These are phyloP conservation scores for Odocoileus hemionus DNA, from an alignment of 2,113 vertebrate species.

Conservation along the genomic window DNA sequence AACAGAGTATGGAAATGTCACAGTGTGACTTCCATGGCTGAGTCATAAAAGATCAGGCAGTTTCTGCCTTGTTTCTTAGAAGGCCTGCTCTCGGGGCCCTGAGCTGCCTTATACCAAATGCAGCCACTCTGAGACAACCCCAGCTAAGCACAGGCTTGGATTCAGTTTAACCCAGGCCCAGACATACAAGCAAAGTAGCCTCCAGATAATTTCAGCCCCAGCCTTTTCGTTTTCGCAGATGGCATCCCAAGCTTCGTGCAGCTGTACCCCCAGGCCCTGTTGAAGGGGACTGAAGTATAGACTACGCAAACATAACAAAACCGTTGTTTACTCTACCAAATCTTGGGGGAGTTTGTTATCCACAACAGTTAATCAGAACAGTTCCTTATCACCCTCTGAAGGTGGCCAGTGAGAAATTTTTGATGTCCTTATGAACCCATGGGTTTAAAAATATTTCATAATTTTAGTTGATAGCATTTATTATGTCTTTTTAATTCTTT, in stretches of 20 bases:
- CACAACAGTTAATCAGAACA: background rate
- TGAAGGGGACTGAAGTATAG: background rate
- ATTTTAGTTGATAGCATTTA: background rate
- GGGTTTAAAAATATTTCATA: background rate
- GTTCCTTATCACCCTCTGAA: background rate
- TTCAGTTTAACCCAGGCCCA: background rate
- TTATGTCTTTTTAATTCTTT: background rate
- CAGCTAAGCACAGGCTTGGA: background rate
- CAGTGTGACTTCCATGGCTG: background rate
- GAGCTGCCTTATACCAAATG: background rate
- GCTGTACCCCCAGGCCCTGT: background rate
- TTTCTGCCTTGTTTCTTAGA: background rate
- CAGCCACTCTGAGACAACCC: rapidly evolving
- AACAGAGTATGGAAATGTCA: too few species aligned
- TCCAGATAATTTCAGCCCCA: too few species aligned
- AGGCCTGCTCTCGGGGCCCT: too few species aligned
- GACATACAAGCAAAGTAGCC: background rate
- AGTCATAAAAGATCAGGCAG: background rate
- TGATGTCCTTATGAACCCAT: background rate
- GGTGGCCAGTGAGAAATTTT: background rate
- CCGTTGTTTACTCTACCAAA: background rate
- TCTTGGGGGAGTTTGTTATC: background rate
- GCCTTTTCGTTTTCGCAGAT: background rate
- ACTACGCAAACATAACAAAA: background rate
- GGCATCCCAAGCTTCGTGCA: background rate